These are phyloP conservation scores for Musca vetustissima DNA, from an alignment of 1,140 invertebrate species.

Conservation along the genomic window DNA sequence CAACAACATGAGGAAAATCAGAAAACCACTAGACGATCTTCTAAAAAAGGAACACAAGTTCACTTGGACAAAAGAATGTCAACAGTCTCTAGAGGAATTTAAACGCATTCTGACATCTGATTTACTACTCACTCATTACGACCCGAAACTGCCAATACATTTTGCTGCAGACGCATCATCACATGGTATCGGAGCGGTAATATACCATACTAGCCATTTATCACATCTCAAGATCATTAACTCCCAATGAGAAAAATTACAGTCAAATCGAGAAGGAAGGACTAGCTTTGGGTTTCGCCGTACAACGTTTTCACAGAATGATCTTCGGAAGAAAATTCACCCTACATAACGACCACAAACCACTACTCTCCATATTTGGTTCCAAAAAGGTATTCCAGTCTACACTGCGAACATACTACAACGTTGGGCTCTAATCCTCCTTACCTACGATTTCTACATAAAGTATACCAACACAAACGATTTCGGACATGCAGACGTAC, in stretches of 20 bases:
- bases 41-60: constrained; percentile 3
- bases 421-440: constrained; percentile 37
- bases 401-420: too few relatives aligned
- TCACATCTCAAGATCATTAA: too few relatives aligned
- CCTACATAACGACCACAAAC: constrained; percentile 56
- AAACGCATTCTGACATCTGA: constrained; percentile 28
- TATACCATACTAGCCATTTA: too few relatives aligned
- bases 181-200: too few relatives aligned
- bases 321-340: too few relatives aligned
- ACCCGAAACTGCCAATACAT: not conserved
- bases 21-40: constrained; percentile 25
- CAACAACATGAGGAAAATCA: not conserved
- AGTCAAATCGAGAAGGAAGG: too few relatives aligned
- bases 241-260: too few relatives aligned
- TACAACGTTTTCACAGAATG: too few relatives aligned
- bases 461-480: constrained; percentile 33
- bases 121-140: constrained; percentile 24
- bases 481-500: constrained; percentile 36
- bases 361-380: constrained; percentile 50
- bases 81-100: constrained; percentile 27
- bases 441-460: constrained; percentile 35
- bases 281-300: too few relatives aligned
- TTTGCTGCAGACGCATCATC: too few relatives aligned
- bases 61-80: constrained; percentile 23
- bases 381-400: constrained; percentile 35